Conservation (phyloP, 2,113 vertebrate genomes). For the Perca fluviatilis region DNA sequence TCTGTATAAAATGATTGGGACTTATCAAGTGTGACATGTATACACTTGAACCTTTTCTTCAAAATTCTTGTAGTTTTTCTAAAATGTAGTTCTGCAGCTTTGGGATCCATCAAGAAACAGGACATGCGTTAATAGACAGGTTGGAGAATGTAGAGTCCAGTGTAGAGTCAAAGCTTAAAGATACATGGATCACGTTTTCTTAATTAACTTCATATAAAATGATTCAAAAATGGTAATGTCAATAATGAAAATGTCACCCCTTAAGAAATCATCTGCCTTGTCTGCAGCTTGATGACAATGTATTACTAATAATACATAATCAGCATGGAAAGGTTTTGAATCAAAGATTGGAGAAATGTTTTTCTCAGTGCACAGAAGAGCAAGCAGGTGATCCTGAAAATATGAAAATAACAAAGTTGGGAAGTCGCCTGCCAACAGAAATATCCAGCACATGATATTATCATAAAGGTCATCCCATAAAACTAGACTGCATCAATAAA, state of each 20-base stretch:
- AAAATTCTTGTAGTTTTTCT: background rate
- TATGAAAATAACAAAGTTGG: constrained; percentile 28
- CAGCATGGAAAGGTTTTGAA: background rate
- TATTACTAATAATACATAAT: background rate
- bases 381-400: constrained; percentile 8
- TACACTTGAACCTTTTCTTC: background rate
- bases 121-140: background rate
- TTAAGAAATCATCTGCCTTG: background rate
- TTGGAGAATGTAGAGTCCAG: background rate
- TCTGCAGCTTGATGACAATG: background rate
- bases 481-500: constrained; percentile 58
- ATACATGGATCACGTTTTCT: background rate
- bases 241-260: constrained; percentile 1
- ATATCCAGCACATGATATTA: constrained; percentile 33
- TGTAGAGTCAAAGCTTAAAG: background rate
- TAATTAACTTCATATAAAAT: background rate
- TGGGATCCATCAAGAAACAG: background rate
- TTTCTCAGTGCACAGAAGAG: background rate
- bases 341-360: background rate
- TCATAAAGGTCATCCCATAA: constrained; percentile 60
- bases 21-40: background rate
- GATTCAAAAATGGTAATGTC: background rate
- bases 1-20: background rate
- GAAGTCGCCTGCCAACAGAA: constrained; percentile 25
- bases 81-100: background rate